phyloP scores from a whole-genome alignment of 64 coral and sea anemone genomes.

The Montipora capricornis region DNA sequence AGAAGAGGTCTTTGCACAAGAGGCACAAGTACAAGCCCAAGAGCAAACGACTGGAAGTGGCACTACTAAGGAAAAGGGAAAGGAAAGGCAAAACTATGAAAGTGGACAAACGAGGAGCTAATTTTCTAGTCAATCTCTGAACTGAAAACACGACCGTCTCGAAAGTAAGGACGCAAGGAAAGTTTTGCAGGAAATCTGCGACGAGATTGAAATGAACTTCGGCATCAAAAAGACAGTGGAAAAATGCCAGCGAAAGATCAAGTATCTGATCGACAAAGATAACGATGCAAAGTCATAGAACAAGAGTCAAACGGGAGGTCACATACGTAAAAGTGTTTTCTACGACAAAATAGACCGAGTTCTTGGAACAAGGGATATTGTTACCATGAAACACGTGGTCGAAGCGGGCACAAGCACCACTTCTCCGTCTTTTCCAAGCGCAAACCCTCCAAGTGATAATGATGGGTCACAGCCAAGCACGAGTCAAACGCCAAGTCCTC shows the following conservation, averaged over 20 bases:
- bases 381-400: constrained; percentile 32
- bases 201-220: background rate
- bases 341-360: constrained; percentile 26
- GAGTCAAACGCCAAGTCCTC: background rate
- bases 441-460: background rate
- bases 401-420: background rate
- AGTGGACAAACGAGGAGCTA: no score
- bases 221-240: background rate
- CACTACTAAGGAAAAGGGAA: background rate
- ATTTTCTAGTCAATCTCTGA: background rate
- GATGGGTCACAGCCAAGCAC: background rate
- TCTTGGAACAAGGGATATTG: constrained; percentile 55
- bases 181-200: background rate
- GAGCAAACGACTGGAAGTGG: no score
- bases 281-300: constrained; percentile 27
- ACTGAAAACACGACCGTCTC: background rate
- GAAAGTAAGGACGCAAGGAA: constrained; percentile 20
- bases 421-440: background rate
- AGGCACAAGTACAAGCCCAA: no score
- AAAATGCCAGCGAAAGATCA: background rate
- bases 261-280: constrained; percentile 12
- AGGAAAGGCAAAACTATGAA: background rate
- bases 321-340: background rate
- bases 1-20: no score
- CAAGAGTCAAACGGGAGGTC: background rate